Evolutionary conservation across 2,888 invertebrate genomes (phyloP), one percentile per base, ranked within the genome.

Genomic region (Leistus spinibarbis): DNA sequence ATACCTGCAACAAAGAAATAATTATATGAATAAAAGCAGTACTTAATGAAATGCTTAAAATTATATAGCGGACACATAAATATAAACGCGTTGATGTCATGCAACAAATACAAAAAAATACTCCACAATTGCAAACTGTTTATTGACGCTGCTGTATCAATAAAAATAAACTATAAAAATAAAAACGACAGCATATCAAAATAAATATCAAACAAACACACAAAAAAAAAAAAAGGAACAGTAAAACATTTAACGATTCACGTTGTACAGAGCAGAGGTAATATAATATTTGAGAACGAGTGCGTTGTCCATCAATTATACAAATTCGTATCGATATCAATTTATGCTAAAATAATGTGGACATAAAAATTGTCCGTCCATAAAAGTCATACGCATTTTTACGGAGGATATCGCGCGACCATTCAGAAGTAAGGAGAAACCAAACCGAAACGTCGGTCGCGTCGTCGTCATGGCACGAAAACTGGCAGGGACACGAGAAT

Each of bases 401-500:
- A 72, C 72, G 66, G 56, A 40, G 40, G 40, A 40, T 40, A 40
- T 40, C 40, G 40, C 40, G 40, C 40, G 40, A 40, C 40, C 13
- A 7, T 40, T 10, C 10, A 10, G 40, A 40, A 40, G 40, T 13
- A 57, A 72, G 65, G 24, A 66, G 66, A n/a, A 40, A 19, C 63
- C 7, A n/a, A 70, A 53, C 23, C 13, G 53, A 70, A 54, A 23
- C 20, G n/a, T n/a, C n/a, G n/a, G n/a, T n/a, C n/a, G n/a, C n/a
- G n/a, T n/a, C n/a, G n/a, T n/a, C n/a, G 40, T 23, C 56, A 54
- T 27, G 16, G 62, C 53, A 54, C 54, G 54, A 53, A 71, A 64
- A 64, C n/a, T 64, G 23, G 64, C 64, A n/a, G 24, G 64, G 64
- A 72, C 72, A 40, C 72, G 56, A 76, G 78, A 78, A 80, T 80